Evolutionary conservation across 1,140 invertebrate genomes (phyloP).

Genomic region (Papilio dardanus): DNA sequence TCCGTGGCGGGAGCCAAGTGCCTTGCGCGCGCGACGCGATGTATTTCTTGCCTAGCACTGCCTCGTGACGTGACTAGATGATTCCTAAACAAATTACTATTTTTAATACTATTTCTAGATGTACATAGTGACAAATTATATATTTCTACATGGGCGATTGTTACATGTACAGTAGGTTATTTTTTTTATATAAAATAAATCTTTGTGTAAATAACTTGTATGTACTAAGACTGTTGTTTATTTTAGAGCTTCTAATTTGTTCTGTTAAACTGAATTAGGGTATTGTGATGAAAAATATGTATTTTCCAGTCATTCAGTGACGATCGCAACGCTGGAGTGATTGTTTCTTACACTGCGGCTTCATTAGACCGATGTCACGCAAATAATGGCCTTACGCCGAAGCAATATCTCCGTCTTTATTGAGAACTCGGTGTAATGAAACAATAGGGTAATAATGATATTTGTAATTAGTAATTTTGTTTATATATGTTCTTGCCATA

Average conservation of each 20-base stretch:
- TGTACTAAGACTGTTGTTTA: slow-evolving; percentile 81
- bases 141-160: slow-evolving; percentile 79
- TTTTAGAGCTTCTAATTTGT: slow-evolving; percentile 80
- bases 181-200: slow-evolving; percentile 75
- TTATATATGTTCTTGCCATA: slow-evolving; percentile 46
- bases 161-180: slow-evolving; percentile 80
- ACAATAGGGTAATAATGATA: too few species aligned
- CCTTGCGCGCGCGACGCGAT: slow-evolving; percentile 50
- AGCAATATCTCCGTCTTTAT: too few species aligned
- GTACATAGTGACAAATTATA: slow-evolving; percentile 77
- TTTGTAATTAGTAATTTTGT: not conserved
- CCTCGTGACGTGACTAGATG: slow-evolving; percentile 53
- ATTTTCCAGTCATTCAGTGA: slow-evolving; percentile 75
- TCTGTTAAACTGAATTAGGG: slow-evolving; percentile 64
- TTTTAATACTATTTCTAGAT: slow-evolving; percentile 80
- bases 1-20: too few species aligned
- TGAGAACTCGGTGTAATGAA: too few species aligned
- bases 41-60: slow-evolving; percentile 52
- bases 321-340: not conserved
- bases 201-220: slow-evolving; percentile 81
- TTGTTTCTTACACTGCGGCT: too few species aligned
- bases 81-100: slow-evolving; percentile 80
- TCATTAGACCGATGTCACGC: too few species aligned
- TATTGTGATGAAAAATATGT: slow-evolving; percentile 67
- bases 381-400: too few species aligned